A percentile compares a stretch with the other conserved stretches of the same genome.
Conservation (phyloP, 2,113 vertebrate species). For the Dasyprocta punctata region DNA sequence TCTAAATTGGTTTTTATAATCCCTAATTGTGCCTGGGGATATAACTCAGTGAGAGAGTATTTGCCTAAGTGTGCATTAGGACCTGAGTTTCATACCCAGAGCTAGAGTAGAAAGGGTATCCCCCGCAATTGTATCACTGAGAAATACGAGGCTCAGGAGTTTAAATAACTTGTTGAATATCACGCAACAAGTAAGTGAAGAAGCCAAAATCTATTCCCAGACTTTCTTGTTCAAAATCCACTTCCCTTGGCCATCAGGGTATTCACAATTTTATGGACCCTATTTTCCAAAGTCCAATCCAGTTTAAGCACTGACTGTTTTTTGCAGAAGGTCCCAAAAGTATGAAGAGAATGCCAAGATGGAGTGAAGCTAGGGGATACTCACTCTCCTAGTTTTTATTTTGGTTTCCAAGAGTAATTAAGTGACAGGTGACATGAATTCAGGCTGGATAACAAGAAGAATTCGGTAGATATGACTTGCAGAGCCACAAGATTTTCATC, state of each 20-base stretch:
- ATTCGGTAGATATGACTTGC: background rate
- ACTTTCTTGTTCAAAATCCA: background rate
- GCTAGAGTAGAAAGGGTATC: background rate
- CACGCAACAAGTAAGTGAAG: background rate
- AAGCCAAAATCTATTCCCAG: background rate
- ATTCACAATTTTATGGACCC: background rate
- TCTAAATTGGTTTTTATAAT: background rate
- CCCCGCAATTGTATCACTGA: background rate
- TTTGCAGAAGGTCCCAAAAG: background rate
- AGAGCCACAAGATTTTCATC: background rate
- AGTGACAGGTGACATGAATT: background rate
- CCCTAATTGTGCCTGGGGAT: background rate
- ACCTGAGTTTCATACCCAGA: background rate
- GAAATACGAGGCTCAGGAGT: background rate
- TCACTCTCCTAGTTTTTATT: background rate
- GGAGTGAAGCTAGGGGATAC: background rate
- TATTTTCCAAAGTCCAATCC: background rate
- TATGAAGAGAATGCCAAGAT: background rate
- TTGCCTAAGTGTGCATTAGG: background rate
- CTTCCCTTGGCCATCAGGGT: background rate
- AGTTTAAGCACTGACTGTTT: background rate
- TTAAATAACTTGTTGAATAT: background rate
- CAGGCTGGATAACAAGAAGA: background rate
- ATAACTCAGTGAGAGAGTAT: background rate
- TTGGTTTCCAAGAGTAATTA: background rate